phyloP scores from a whole-genome alignment of 2,797 vertebrate species.

The Sebastes oblongus region DNA sequence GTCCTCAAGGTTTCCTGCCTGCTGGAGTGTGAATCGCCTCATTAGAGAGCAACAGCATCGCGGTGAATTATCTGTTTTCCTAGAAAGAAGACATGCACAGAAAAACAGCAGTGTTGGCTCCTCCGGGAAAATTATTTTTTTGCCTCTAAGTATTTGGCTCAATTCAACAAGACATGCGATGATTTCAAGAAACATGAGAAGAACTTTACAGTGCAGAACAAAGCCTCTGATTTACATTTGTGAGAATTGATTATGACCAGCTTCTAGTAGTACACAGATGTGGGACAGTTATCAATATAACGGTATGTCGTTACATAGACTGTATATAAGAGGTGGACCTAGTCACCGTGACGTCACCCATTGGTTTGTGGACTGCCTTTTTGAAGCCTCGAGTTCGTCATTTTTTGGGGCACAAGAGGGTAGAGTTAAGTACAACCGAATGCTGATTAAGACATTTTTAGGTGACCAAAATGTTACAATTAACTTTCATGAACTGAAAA shows the following conservation, averaged over 20 bases:
- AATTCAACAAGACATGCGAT: background rate
- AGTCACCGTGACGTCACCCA: no score
- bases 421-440: no score
- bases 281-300: background rate
- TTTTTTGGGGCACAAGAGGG: no score
- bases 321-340: no score
- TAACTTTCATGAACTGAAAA: no score
- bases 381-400: no score
- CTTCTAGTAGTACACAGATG: background rate
- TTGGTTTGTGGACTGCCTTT: no score
- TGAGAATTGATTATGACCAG: background rate
- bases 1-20: conserved; percentile 40
- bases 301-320: background rate
- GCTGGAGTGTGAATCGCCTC: conserved; percentile 46
- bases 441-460: no score
- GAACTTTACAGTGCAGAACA: background rate
- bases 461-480: no score
- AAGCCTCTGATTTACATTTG: background rate
- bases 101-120: conserved; percentile 18
- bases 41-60: conserved; percentile 30
- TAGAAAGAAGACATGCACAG: background rate
- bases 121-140: background rate
- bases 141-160: background rate
- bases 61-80: conserved; percentile 17
- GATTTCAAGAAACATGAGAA: background rate